Conservation (phyloP, 2,113 vertebrate genomes). For the Cavia aperea region DNA sequence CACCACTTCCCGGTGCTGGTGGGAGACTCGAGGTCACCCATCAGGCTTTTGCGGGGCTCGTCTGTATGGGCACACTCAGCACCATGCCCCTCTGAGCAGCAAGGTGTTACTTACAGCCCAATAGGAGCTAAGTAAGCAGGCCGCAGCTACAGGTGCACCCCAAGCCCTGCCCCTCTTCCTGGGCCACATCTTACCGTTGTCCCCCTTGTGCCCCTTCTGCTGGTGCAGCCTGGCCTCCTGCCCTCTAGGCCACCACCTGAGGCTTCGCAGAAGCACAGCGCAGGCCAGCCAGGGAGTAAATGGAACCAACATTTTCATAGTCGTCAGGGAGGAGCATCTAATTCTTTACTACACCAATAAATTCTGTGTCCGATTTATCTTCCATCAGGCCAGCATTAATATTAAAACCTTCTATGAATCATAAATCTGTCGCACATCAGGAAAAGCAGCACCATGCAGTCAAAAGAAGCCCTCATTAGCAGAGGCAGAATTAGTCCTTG, state of each 20-base stretch:
- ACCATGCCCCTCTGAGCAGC: fast-evolving
- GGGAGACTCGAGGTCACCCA: neutral
- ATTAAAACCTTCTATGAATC: constrained; percentile 27
- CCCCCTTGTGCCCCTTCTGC: fast-evolving
- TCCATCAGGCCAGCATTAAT: constrained; percentile 28
- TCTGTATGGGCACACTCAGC: neutral
- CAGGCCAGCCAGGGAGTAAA: fast-evolving
- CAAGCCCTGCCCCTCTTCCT: fast-evolving
- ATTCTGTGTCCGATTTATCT: constrained; percentile 58
- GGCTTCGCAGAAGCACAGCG: fast-evolving
- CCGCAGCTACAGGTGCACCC: neutral
- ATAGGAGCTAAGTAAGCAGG: neutral
- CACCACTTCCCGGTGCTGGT: fast-evolving
- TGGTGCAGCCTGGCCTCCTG: fast-evolving
- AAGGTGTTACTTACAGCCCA: neutral
- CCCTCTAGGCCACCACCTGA: fast-evolving
- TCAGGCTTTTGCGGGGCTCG: neutral
- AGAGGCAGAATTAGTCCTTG: neutral
- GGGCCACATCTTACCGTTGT: fast-evolving
- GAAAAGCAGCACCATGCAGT: neutral
- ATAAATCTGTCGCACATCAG: constrained; percentile 41
- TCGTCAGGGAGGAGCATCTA: neutral
- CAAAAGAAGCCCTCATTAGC: constrained; percentile 39
- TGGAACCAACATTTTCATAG: neutral
- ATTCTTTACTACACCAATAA: constrained; percentile 25